Base-by-base conservation (phyloP, 2,888 invertebrate genomes). In the Embidobia sp. region DNA sequence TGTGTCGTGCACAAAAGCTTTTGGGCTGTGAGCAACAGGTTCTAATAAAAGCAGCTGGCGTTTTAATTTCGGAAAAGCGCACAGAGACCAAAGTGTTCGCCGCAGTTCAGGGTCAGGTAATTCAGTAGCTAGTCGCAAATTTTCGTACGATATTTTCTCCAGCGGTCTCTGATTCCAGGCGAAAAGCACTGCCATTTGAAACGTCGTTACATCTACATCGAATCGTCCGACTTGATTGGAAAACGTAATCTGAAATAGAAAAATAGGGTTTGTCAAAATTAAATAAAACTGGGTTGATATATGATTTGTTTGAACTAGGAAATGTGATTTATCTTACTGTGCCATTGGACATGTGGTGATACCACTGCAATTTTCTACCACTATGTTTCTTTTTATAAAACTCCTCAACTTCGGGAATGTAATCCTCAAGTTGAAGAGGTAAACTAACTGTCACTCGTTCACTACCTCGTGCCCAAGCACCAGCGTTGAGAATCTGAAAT, bases 341-440 rank as follows among this genome's bases (percentile, higher is more conserved):
- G 82, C 99, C 99, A 90, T 99, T 99, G 80, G 98, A 98, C 98
- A 99, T 99, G 86, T 99, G 98, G 91, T 99, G 99, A 90, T 99
- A 95, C 99, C 99, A 99, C 90, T 98, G 98, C 69, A 99, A 91
- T 90, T 99, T 99, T 64, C 99, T 92, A 5, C 99, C 99, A 84
- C 96, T 97, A 91, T 99, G 99, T 90, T 98, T 98, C 86, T 95
- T 96, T 89, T 97, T 95, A 90, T 99, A 99, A 91, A 99, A 99
- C 80, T 98, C 98, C 91, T 99, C 99, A 16, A 99, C 97, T 91
- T 99, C 98, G 1, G 99, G 99, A 85, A 99, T 98, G 89, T 98
- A 98, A 90, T 99, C 99, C 90, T 99, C 99, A 82, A 99, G 91
- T 90, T 99, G 99, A 84, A 98, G 93, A 11, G 99, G 99, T 85